Base-by-base conservation (phyloP, 1,140 invertebrate genomes). In the Dendroctonus valens region DNA sequence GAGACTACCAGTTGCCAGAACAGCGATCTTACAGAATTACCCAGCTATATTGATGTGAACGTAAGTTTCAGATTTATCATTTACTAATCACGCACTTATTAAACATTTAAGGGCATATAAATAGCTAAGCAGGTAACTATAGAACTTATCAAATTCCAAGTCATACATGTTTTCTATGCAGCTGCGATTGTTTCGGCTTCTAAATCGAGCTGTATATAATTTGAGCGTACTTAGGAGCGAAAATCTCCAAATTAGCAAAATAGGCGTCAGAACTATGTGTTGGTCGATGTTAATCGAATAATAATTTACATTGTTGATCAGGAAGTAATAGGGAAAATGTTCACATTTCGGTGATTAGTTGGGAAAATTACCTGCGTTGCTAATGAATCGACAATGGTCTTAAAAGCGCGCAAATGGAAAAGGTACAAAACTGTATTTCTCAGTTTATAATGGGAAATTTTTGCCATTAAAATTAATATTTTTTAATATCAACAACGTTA, bases 1-100 rank as follows among this genome's bases (percentile, higher is more conserved):
- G 52, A 55, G 8, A 62, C 62, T 37, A 68, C 64, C 2, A 52
- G 61, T 49, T 73, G 71, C 61, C 59, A 60, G 57, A 41, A 68
- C 53, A 59, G 51, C 8, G 51, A 53, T 8, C 46, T 73, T 38
- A 26, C 50, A 5, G 52, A 60, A 41, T 59, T 73, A 50, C 69
- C 69, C 6, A 5, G n/a, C 7, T 65, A 54, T 38, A 65, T 73
- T 41, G 58, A 73, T 51, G 9, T 44, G 26, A 63, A 71, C 50
- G 71, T 73, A 69, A 68, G 65, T 65, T 66, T 37, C 48, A 50
- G 11, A 11, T 12, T 46, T 26, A 11, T 52, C 14, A 39, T 38
- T 40, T 37, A n/a, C 44, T 11, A 55, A 52, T 63, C 63, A 9
- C 50, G 42, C 26, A 26, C 26, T 26, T 26, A 26, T 26, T 26